Percentiles rank a stretch among this genome's conserved stretches.
Conservation (phyloP, 2,888 invertebrate genomes). For the Calameuta filiformis region DNA sequence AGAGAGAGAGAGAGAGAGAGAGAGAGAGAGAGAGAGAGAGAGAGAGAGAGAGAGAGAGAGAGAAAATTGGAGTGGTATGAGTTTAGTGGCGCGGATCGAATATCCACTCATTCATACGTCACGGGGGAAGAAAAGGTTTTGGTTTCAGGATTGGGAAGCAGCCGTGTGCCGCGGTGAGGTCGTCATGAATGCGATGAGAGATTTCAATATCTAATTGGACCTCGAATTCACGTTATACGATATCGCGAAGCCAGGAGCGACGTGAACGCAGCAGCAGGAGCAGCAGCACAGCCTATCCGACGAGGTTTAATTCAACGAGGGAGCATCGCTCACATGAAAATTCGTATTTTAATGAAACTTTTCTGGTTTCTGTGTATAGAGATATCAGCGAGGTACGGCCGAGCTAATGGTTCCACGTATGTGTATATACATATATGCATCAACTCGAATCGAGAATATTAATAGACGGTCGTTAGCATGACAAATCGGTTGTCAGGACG, state of each 20-base stretch:
- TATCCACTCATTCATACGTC: slow-evolving; percentile 1
- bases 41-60: background rate
- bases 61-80: background rate
- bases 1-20: background rate
- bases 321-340: background rate
- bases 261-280: no score
- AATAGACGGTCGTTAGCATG: slow-evolving; percentile 45
- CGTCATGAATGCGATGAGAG: slow-evolving; percentile 1
- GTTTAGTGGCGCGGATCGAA: no score
- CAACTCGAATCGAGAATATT: slow-evolving; percentile 36
- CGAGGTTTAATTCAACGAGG: background rate
- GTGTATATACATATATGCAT: background rate
- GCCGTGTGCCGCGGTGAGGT: background rate
- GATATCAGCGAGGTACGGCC: no score
- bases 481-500: slow-evolving; percentile 48
- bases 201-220: slow-evolving; percentile 4
- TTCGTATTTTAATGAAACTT: no score
- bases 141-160: background rate
- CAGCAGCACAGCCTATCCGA: no score
- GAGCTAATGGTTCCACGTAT: background rate
- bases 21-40: no score
- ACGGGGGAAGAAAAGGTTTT: background rate
- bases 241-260: slow-evolving; percentile 1
- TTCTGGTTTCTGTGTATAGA: no score
- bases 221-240: background rate